These are phyloP conservation scores for Leptobrachium leishanense DNA, from an alignment of 2,113 vertebrate species.

Conservation along the genomic window DNA sequence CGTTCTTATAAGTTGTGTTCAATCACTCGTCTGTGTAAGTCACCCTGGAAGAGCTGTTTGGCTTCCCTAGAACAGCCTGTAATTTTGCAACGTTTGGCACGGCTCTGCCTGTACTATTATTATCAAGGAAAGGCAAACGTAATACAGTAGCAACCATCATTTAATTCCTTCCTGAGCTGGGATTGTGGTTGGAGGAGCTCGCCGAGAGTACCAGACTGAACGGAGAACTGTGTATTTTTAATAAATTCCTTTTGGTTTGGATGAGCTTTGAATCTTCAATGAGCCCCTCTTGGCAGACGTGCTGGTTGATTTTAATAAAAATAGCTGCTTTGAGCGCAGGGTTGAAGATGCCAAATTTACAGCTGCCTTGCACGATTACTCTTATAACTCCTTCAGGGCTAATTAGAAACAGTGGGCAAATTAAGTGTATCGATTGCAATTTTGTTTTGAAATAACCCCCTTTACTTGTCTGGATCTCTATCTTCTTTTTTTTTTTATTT, in stretches of 20 bases:
- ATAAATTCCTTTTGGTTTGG: conserved; percentile 80
- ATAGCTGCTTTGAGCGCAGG: conserved; percentile 81
- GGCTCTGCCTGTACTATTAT: conserved; percentile 56
- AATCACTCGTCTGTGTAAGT: conserved; percentile 65
- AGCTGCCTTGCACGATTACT: conserved; percentile 78
- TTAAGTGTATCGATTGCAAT: conserved; percentile 91
- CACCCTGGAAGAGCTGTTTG: conserved; percentile 63
- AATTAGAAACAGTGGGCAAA: conserved; percentile 90
- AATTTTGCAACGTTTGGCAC: conserved; percentile 63
- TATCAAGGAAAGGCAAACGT: conserved; percentile 62
- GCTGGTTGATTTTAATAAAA: conserved; percentile 82
- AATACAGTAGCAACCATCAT: conserved; percentile 54
- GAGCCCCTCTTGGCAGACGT: conserved; percentile 78
- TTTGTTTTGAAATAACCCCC: conserved; percentile 76
- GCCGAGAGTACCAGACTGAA: conserved; percentile 64
- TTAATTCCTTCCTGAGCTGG: conserved; percentile 62
- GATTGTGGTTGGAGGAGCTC: conserved; percentile 62
- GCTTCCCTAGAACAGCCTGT: conserved; percentile 57
- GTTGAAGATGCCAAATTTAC: conserved; percentile 81
- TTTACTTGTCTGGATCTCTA: conserved; percentile 39
- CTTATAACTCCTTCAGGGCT: conserved; percentile 78
- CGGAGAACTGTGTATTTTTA: conserved; percentile 77
- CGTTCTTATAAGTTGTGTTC: conserved; percentile 61
- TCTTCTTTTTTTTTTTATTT: conserved; percentile 52
- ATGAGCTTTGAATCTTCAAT: conserved; percentile 79